Evolutionary conservation across 2,113 vertebrate genomes (phyloP), one percentile per base, ranked within the genome.

Genomic region (Xyrauchen texanus): DNA sequence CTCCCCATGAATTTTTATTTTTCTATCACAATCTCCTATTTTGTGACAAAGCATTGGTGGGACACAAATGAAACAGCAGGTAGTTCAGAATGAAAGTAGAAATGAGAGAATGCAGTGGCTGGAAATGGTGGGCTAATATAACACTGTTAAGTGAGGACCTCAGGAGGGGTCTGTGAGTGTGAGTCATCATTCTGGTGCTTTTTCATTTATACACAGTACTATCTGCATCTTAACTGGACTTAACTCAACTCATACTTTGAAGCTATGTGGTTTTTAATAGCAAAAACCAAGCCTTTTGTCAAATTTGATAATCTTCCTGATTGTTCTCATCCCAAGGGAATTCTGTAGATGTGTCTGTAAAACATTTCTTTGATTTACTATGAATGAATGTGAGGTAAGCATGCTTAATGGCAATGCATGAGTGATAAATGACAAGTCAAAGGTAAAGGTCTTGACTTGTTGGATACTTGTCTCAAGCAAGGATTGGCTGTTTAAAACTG

Each of bases 121-220:
- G 82, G 84, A 64, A 84, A 83, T 77, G 84, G 71, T 83, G 67
- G 74, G 81, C 74, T 83, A 85, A 87, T 88, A 86, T 84, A 87
- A 84, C 79, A 75, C 63, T 74, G 83, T 78, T 86, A 88, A 84
- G 80, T 55, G 7, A 68, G 83, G 86, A 84, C 81, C 85, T 65
- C 21, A 84, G 88, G 86, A 85, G 51, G 77, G 84, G 80, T 74
- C 9, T 34, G 21, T 34, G 21, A 83, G 65, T 73, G 77, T 91
- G 90, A 92, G 81, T 91, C 89, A 91, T 91, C 77, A 81, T 83
- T 75, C 81, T 81, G 85, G 76, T 85, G 83, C 60, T 84, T 89
- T 65, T 90, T 85, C 84, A 91, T 89, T 89, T 88, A 90, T 91
- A 90, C 82, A 85, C 80, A 83, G 74, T 79, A 84, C 81, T 75